Evolutionary conservation across 2,113 vertebrate species (phyloP), one percentile per base, ranked within the genome.

Genomic region (Silurus glanis): DNA sequence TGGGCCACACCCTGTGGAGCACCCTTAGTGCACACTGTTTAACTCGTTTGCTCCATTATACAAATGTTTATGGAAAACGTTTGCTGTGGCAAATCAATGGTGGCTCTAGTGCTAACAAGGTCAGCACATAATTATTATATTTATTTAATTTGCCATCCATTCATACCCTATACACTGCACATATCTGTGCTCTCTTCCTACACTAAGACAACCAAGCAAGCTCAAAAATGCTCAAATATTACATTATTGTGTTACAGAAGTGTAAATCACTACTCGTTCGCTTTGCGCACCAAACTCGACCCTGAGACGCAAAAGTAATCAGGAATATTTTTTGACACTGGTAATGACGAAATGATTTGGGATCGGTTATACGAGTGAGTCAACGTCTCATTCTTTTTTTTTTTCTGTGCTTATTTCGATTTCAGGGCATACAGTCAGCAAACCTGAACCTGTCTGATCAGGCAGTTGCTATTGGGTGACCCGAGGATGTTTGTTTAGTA

Each of bases 1-100:
- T 17, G 51, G 72, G 75, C 83, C 86, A 80, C 88, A 87, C 86
- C 84, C 84, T 83, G 21, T 56, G 13, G 49, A 83, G 51, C 9
- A 51, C 80, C 80, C 80, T 78, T 23, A 86, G 85, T 66, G 16
- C 37, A 59, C 55, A 72, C 58, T 55, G 78, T 25, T 1, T 59
- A 86, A 81, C 84, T 49, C 53, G 76, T 86, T 86, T 86, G 53
- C 85, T 74, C 58, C 56, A 59, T 82, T 86, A 86, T 74, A 86
- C 79, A 82, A 82, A 82, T 82, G 58, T 82, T 82, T 55, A 74
- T 74, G 80, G 37, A 81, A 82, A 86, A 82, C 14, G 9, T 45
- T 80, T 62, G 67, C 64, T 66, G 28, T 86, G 76, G 45, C 69
- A 64, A 28, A 53, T 82, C 37, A 53, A 4, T n/a, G 58, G 16